Evolutionary conservation across 2,113 vertebrate species (phyloP).

Genomic region (Miniopterus natalensis): DNA sequence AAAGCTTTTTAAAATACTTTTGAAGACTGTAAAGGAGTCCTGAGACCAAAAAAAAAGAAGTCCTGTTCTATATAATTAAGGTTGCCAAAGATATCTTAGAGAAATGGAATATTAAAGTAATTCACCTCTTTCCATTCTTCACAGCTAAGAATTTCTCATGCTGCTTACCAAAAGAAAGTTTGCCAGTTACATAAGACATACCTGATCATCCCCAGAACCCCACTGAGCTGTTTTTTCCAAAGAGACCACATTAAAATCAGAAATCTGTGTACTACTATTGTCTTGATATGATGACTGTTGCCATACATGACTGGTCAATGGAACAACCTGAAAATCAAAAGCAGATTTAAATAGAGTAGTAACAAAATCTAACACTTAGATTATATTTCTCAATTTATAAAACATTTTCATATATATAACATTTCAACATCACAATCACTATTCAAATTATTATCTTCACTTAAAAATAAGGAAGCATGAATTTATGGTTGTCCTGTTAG

Average conservation of each 20-base stretch:
- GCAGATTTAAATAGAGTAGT: neutral
- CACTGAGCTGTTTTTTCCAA: neutral
- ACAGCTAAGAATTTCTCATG: constrained; percentile 43
- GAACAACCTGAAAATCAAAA: constrained; percentile 67
- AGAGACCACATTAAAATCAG: neutral
- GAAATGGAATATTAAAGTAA: constrained; percentile 19
- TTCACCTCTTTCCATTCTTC: neutral
- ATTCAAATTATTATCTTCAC: neutral
- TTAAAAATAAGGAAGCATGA: neutral
- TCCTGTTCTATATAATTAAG: neutral
- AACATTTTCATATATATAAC: constrained; percentile 18
- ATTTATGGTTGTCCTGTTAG: neutral
- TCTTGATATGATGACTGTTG: constrained; percentile 39
- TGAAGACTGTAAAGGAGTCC: constrained; percentile 20
- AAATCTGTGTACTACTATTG: neutral
- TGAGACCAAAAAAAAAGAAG: neutral
- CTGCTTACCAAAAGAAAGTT: constrained; percentile 18
- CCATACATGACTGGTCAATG: constrained; percentile 43
- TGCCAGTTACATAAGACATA: constrained; percentile 47
- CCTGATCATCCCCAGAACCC: constrained; percentile 52
- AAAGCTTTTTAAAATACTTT: constrained; percentile 16
- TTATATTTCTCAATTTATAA: constrained; percentile 21
- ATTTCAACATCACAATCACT: constrained; percentile 30
- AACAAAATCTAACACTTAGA: constrained; percentile 17
- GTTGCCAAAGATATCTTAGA: neutral